These are phyloP conservation scores for Gyrodactylus salaris DNA, from an alignment of 1,140 invertebrate species.

Conservation along the genomic window DNA sequence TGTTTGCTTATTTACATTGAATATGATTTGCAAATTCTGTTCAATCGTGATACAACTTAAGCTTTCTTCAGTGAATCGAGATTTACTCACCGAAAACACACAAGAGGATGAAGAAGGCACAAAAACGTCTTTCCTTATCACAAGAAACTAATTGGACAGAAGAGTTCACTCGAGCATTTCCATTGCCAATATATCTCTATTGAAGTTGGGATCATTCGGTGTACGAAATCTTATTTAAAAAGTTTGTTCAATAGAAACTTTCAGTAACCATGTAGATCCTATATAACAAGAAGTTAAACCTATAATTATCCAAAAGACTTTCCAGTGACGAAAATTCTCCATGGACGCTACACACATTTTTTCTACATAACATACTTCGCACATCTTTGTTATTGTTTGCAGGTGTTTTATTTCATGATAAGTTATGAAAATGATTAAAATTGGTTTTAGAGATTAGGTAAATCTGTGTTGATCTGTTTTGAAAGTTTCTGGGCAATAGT, in stretches of 20 bases:
- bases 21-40: too few species aligned
- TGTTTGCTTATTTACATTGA: too few species aligned
- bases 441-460: too few species aligned
- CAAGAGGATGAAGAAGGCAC: neutral
- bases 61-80: neutral
- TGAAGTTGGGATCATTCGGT: neutral
- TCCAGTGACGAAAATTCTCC: neutral
- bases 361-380: neutral
- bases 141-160: neutral
- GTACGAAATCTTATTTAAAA: neutral
- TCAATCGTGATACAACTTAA: too few species aligned
- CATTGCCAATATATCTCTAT: neutral
- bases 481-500: too few species aligned
- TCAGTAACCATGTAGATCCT: neutral
- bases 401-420: too few species aligned
- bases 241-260: neutral
- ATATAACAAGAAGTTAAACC: neutral
- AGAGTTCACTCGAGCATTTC: neutral
- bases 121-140: neutral
- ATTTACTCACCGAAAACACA: neutral
- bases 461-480: too few species aligned
- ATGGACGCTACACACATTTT: neutral
- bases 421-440: too few species aligned
- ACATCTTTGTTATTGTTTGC: too few species aligned
- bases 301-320: neutral